Conservation (phyloP, 2,113 vertebrate genomes). For the Gambusia affinis region DNA sequence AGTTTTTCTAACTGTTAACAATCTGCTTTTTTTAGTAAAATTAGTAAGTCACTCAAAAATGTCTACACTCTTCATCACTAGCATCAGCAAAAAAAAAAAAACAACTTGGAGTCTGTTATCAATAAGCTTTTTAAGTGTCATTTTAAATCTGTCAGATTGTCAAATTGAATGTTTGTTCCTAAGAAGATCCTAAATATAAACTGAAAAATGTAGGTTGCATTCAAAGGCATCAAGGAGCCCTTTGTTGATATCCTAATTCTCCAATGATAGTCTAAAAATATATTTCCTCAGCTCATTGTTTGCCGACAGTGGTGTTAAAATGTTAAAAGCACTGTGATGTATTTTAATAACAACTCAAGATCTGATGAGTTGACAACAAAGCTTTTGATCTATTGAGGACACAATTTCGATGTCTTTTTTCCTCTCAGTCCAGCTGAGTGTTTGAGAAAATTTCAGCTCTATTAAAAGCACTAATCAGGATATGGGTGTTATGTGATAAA, state of each 20-base stretch:
- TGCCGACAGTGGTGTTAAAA: neutral
- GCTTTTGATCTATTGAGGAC: neutral
- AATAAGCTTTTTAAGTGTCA: neutral
- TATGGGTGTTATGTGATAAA: neutral
- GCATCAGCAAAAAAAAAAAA: too few species aligned
- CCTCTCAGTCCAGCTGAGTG: neutral
- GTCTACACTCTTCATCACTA: too few species aligned
- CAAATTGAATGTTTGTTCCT: neutral
- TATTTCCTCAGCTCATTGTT: neutral
- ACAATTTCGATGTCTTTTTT: neutral
- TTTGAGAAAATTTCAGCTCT: neutral
- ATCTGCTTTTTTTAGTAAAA: too few species aligned
- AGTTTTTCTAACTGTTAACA: too few species aligned
- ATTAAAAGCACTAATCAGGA: neutral
- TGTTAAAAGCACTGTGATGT: neutral
- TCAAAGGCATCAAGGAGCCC: neutral
- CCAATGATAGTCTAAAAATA: neutral
- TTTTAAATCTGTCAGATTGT: neutral
- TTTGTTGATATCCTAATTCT: neutral
- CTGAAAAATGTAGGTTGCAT: neutral
- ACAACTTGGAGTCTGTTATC: too few species aligned
- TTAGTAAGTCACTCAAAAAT: too few species aligned
- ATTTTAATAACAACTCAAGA: neutral
- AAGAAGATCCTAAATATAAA: neutral
- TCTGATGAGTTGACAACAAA: neutral